Evolutionary conservation across 1,140 invertebrate genomes (phyloP), one percentile per base, ranked within the genome.

Genomic region (Caenorhabditis remanei): DNA sequence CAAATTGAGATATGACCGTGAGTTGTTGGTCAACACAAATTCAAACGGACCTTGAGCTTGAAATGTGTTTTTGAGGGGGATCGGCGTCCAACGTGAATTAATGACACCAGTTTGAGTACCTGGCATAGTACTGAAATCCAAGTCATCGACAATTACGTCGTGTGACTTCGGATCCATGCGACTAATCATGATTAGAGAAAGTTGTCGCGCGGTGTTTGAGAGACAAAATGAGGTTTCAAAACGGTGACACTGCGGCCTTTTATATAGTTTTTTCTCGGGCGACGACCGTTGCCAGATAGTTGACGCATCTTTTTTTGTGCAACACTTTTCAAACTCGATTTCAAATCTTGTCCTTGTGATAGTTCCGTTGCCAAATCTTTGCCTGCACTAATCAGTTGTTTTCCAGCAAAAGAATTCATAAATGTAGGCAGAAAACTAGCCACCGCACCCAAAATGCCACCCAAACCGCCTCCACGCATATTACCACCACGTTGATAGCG

Each of bases 141-240:
- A 40, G 8, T 63, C 61, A 14, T 63, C 61, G 32, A 63, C 24
- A 24, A 63, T 40, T 21, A 63, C 61, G 14, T 63, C 61, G 32
- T 24, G 21, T 32, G 61, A 63, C 32, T 63, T 63, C 2, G 61
- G 61, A 40, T 63, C 61, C 61, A 63, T 63, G 32, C 61, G 61
- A 14, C 61, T 40, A 6, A 63, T 6, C 61, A 63, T 63, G 61
- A 32, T 63, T 63, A 63, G 61, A 63, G 61, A 63, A 63, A 63
- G 14, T 40, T 63, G 61, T 63, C 9, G 6, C 61, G 56, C 6
- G 56, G 56, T 7, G 56, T 40, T 24, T 7, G 5, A 40, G 61
- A 40, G 9, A 40, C 61, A 24, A 63, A 63, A 63, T 63, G 61
- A 40, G 61, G 61, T 63, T 63, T 63, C 61, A 63, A 40, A 40